A percentile compares a stretch with the other conserved stretches of the same genome.
phyloP scores from a whole-genome alignment of 2,797 vertebrate species.

The Sparus aurata region DNA sequence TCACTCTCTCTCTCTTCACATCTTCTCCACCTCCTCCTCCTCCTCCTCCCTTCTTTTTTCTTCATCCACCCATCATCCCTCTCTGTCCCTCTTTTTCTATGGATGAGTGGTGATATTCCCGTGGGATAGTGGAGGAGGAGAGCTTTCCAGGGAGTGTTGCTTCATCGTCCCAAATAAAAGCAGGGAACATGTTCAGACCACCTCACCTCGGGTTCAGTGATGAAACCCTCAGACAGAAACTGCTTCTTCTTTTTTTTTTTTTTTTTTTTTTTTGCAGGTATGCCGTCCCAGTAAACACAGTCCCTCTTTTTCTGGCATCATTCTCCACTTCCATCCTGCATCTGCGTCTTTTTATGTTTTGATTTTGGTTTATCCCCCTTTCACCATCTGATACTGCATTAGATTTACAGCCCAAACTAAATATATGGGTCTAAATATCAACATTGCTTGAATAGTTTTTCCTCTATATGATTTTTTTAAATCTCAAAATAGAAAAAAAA shows the following conservation, averaged over 20 bases:
- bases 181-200: slow-evolving; percentile 84
- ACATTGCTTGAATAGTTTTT: not conserved
- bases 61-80: slow-evolving; percentile 62
- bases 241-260: not conserved
- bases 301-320: not conserved
- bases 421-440: not conserved
- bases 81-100: slow-evolving; percentile 63
- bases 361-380: not conserved
- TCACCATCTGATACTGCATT: not conserved
- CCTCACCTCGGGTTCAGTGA: slow-evolving; percentile 59
- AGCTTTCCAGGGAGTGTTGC: slow-evolving; percentile 86
- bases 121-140: slow-evolving; percentile 86
- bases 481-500: not conserved
- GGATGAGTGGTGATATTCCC: slow-evolving; percentile 86
- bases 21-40: slow-evolving; percentile 8
- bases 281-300: slow-evolving; percentile 48
- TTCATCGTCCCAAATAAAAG: slow-evolving; percentile 78
- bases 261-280: slow-evolving; percentile 48
- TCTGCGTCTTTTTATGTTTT: not conserved
- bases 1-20: slow-evolving; percentile 41
- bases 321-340: not conserved
- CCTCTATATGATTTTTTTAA: not conserved
- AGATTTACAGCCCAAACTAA: not conserved
- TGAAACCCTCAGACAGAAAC: slow-evolving; percentile 72
- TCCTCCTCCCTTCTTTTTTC: slow-evolving; percentile 35